Conservation (phyloP, 2,888 invertebrate species). For the Phengaris arion region DNA sequence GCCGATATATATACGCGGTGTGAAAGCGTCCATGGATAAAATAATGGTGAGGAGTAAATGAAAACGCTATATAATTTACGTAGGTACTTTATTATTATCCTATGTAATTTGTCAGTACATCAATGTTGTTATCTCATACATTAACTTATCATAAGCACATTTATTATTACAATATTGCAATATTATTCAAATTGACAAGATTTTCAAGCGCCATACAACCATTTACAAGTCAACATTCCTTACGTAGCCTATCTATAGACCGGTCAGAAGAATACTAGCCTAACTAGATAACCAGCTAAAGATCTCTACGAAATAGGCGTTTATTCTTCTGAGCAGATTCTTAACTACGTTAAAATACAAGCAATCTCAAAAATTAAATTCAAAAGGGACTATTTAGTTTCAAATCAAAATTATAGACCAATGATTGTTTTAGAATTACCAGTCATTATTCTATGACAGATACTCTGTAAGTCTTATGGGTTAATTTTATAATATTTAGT, state of each 20-base stretch:
- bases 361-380: slow-evolving; percentile 4
- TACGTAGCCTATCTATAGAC: slow-evolving; percentile 17
- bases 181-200: slow-evolving; percentile 71
- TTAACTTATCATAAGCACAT: slow-evolving; percentile 71
- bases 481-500: not conserved
- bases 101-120: slow-evolving; percentile 75
- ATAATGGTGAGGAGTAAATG: slow-evolving; percentile 26
- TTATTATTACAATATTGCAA: slow-evolving; percentile 54
- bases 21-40: too few relatives aligned
- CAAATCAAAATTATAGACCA: not conserved
- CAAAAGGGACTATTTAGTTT: not conserved
- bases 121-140: slow-evolving; percentile 57
- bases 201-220: slow-evolving; percentile 77
- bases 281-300: not conserved
- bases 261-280: slow-evolving; percentile 38
- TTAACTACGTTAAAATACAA: slow-evolving; percentile 6
- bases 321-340: slow-evolving; percentile 7
- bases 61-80: slow-evolving; percentile 43
- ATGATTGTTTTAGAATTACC: not conserved
- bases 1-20: too few relatives aligned
- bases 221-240: slow-evolving; percentile 45
- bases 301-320: not conserved
- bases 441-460: not conserved
- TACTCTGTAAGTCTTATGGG: not conserved
- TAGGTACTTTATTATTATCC: slow-evolving; percentile 53